Percentiles rank a stretch among this genome's conserved stretches.
These are phyloP conservation scores for Peromyscus attwateri DNA, from an alignment of 2,797 vertebrate genomes.

Conservation along the genomic window DNA sequence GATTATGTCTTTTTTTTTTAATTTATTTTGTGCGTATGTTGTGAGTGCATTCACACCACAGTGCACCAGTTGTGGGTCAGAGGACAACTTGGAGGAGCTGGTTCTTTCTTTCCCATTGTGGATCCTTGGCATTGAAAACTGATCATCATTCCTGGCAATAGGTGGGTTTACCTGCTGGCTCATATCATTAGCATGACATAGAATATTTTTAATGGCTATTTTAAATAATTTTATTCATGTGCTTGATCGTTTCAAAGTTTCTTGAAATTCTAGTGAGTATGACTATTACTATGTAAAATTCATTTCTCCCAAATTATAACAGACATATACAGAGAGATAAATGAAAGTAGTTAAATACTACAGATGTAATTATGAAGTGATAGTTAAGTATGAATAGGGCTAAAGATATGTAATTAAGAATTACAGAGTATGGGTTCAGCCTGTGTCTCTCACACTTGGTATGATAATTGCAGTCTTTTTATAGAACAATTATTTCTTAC, in stretches of 20 bases:
- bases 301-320: background rate
- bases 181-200: background rate
- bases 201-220: background rate
- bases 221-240: constrained; percentile 5
- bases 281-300: background rate
- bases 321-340: background rate
- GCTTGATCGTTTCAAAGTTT: background rate
- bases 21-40: background rate
- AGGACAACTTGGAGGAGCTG: background rate
- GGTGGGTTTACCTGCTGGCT: background rate
- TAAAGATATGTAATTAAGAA: constrained; percentile 30
- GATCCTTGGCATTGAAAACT: background rate
- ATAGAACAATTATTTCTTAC: constrained; percentile 18
- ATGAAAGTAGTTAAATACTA: constrained; percentile 9
- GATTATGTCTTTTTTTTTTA: background rate
- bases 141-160: too few species aligned
- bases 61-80: background rate
- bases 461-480: constrained; percentile 2
- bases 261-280: background rate
- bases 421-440: background rate
- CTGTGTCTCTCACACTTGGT: background rate
- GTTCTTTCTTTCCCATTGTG: background rate
- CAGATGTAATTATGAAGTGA: constrained; percentile 36
- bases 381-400: background rate
- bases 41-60: background rate